These are phyloP conservation scores for Poeciliopsis gracilis DNA, from an alignment of 2,797 vertebrate species.

Conservation along the genomic window DNA sequence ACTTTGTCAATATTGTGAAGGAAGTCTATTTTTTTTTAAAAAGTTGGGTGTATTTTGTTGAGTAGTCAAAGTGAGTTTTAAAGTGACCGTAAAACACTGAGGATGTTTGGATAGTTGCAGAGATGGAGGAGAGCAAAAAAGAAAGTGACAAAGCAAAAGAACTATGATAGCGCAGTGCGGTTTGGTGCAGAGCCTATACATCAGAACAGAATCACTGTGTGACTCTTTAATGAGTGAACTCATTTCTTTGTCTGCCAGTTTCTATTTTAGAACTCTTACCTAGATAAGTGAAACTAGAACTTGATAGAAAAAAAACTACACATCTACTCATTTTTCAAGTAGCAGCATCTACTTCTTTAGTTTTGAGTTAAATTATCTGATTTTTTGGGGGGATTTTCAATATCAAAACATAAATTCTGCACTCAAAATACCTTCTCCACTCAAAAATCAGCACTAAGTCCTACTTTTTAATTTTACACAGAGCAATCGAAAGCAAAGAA, in stretches of 20 bases:
- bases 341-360: neutral
- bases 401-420: neutral
- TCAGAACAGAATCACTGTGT: neutral
- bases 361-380: neutral
- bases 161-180: neutral
- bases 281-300: neutral
- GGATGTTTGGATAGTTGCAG: neutral
- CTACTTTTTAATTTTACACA: neutral
- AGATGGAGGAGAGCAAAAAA: neutral
- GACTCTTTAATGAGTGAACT: neutral
- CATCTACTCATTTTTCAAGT: neutral
- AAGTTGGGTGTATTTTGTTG: neutral
- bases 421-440: neutral
- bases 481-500: conserved; percentile 25
- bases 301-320: neutral
- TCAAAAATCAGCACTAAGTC: neutral
- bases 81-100: neutral
- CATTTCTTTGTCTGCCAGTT: neutral
- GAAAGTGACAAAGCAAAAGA: conserved; percentile 1
- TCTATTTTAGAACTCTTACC: neutral
- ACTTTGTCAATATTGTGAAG: neutral
- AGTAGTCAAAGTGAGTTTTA: neutral
- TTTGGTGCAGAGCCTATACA: conserved; percentile 2
- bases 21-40: neutral
- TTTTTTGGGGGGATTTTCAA: neutral